These are phyloP conservation scores for Thereva nobilitata DNA, from an alignment of 2,888 invertebrate genomes.

Conservation along the genomic window DNA sequence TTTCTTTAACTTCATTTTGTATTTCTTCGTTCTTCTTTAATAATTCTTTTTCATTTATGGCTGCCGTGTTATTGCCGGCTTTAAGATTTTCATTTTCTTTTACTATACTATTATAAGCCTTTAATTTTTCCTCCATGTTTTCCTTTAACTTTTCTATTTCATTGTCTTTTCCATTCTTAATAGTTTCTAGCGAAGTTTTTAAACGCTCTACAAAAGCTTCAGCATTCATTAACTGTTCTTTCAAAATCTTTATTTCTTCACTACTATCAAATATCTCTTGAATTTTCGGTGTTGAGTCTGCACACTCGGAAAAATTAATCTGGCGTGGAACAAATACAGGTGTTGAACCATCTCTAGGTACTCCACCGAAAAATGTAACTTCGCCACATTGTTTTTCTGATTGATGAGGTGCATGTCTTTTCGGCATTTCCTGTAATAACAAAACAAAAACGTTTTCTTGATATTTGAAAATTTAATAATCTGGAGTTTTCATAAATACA, in stretches of 20 bases:
- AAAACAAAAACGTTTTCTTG: no score
- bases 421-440: no score
- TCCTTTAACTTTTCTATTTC: slow-evolving; percentile 60
- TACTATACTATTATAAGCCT: slow-evolving; percentile 52
- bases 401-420: neutral
- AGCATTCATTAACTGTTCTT: slow-evolving; percentile 59
- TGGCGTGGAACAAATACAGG: slow-evolving; percentile 50
- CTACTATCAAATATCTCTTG: slow-evolving; percentile 41
- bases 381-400: slow-evolving; percentile 3
- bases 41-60: slow-evolving; percentile 51
- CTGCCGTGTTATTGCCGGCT: slow-evolving; percentile 38
- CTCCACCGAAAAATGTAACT: neutral
- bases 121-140: slow-evolving; percentile 60
- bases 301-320: slow-evolving; percentile 59
- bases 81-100: slow-evolving; percentile 29
- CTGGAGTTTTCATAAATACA: no score
- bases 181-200: slow-evolving; percentile 37
- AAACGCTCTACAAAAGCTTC: slow-evolving; percentile 55
- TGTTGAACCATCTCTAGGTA: slow-evolving; percentile 13
- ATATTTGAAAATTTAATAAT: no score
- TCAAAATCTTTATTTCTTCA: slow-evolving; percentile 63
- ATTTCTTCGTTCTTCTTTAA: slow-evolving; percentile 39
- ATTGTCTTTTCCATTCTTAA: slow-evolving; percentile 55
- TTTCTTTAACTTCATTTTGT: slow-evolving; percentile 42
- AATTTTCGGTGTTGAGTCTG: slow-evolving; percentile 57